Percentiles rank a stretch among this genome's conserved stretches.
Conservation (phyloP, 2,888 invertebrate species). For the Hirtodrosophila trivittata region DNA sequence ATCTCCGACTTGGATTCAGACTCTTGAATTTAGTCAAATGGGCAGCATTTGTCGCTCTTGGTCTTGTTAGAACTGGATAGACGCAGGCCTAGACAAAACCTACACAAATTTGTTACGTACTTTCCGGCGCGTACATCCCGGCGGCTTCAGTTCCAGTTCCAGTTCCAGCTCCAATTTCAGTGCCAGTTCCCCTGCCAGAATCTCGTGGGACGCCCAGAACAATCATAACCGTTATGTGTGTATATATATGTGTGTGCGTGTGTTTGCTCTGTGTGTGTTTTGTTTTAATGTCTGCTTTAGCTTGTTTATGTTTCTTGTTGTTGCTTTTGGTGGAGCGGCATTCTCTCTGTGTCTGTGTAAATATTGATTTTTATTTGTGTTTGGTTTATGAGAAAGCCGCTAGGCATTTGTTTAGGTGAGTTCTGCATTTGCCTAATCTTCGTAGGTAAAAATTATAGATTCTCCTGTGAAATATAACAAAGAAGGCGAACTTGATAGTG, state of each 20-base stretch:
- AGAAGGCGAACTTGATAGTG: slow-evolving; percentile 6
- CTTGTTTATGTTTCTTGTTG: slow-evolving; percentile 31
- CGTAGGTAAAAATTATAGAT: slow-evolving; percentile 13
- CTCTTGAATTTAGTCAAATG: slow-evolving; percentile 36
- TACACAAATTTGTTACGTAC: slow-evolving; percentile 59
- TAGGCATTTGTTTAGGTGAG: slow-evolving; percentile 53
- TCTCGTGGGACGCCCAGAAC: slow-evolving; percentile 12
- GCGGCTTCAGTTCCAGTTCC: slow-evolving; percentile 6
- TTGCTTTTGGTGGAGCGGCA: slow-evolving; percentile 41
- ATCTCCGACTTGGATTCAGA: background rate
- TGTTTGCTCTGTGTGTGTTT: slow-evolving; percentile 44
- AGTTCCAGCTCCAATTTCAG: slow-evolving; percentile 22
- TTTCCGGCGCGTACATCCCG: slow-evolving; percentile 40
- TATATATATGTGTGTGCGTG: slow-evolving; percentile 22
- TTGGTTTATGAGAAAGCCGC: slow-evolving; percentile 41
- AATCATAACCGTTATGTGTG: slow-evolving; percentile 47
- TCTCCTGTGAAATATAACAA: background rate
- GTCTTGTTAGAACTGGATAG: slow-evolving; percentile 9
- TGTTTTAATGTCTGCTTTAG: slow-evolving; percentile 58
- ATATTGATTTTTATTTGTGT: slow-evolving; percentile 65
- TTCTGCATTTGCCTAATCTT: slow-evolving; percentile 25
- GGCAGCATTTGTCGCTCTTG: slow-evolving; percentile 55
- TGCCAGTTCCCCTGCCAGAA: slow-evolving; percentile 18
- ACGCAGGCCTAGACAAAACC: slow-evolving; percentile 42
- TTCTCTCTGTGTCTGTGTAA: slow-evolving; percentile 56